A percentile compares a stretch with the other conserved stretches of the same genome.
Evolutionary conservation across 2,888 invertebrate genomes (phyloP).

Genomic region (Taenaris catops): DNA sequence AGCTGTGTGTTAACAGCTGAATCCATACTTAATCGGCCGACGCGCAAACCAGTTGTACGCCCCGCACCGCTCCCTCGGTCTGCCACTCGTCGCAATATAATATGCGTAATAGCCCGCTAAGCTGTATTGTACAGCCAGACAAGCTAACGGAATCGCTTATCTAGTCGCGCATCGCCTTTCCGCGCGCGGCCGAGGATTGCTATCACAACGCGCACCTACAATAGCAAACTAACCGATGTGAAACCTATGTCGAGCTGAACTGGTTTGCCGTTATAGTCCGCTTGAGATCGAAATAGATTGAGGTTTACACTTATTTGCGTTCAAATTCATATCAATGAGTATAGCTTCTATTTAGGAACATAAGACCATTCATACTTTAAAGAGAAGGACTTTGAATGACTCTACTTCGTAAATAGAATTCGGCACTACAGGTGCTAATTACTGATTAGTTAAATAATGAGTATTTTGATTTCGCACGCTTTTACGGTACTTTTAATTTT

Average conservation of each 20-base stretch:
- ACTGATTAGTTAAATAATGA: no score
- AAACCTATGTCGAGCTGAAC: conserved; percentile 17
- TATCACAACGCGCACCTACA: conserved; percentile 33
- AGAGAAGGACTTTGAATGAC: no score
- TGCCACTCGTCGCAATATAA: conserved; percentile 28
- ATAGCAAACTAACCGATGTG: conserved; percentile 17
- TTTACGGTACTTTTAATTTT: no score
- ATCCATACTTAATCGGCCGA: no score
- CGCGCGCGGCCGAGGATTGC: conserved; percentile 47
- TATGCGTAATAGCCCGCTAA: conserved; percentile 50
- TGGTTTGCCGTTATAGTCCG: conserved; percentile 20
- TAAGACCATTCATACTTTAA: no score
- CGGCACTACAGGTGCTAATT: no score
- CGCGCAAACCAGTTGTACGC: conserved; percentile 60
- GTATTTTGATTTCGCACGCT: no score
- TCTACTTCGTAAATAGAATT: no score
- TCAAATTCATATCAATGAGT: no score
- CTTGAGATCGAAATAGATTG: conserved; percentile 9
- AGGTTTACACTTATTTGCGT: conserved; percentile 1
- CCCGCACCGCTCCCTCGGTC: conserved; percentile 33
- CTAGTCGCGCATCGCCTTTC: conserved; percentile 60
- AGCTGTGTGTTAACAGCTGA: no score
- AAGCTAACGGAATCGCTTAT: conserved; percentile 68
- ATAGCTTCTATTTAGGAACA: no score
- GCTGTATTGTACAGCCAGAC: conserved; percentile 65